Evolutionary conservation across 2,797 vertebrate genomes (phyloP).

Genomic region (Apogon talboti): DNA sequence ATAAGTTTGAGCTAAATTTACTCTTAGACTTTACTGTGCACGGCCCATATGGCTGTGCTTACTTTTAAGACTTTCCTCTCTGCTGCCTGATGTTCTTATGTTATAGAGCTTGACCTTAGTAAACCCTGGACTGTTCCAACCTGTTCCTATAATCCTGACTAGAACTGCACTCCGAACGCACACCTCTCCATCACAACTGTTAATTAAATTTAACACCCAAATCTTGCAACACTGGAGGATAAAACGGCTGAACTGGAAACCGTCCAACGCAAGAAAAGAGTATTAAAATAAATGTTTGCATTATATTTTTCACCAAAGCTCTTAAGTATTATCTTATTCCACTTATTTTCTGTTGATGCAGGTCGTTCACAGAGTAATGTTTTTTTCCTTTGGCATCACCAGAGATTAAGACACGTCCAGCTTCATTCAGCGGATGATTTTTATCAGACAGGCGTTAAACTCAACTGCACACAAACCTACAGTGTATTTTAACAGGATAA

Average conservation of each 20-base stretch:
- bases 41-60: conserved; percentile 50
- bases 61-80: conserved; percentile 37
- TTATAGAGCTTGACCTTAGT: conserved; percentile 51
- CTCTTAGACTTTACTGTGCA: conserved; percentile 26
- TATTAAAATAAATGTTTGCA: background rate
- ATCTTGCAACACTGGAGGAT: too few relatives aligned
- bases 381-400: conserved; percentile 8
- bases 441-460: conserved; percentile 2
- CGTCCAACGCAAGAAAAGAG: conserved; percentile 41
- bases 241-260: conserved; percentile 47
- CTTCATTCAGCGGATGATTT: conserved; percentile 22
- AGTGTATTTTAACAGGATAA: conserved; percentile 25
- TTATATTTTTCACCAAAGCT: background rate
- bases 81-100: conserved; percentile 35
- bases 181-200: too few relatives aligned
- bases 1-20: conserved; percentile 30
- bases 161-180: too few relatives aligned
- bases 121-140: conserved; percentile 46
- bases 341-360: background rate
- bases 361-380: background rate
- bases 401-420: background rate
- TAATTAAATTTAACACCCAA: too few relatives aligned
- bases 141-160: conserved; percentile 39
- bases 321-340: background rate
- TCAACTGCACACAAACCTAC: conserved; percentile 16